phyloP scores from a whole-genome alignment of 2,113 vertebrate species.

The Emydocephalus ijimae region DNA sequence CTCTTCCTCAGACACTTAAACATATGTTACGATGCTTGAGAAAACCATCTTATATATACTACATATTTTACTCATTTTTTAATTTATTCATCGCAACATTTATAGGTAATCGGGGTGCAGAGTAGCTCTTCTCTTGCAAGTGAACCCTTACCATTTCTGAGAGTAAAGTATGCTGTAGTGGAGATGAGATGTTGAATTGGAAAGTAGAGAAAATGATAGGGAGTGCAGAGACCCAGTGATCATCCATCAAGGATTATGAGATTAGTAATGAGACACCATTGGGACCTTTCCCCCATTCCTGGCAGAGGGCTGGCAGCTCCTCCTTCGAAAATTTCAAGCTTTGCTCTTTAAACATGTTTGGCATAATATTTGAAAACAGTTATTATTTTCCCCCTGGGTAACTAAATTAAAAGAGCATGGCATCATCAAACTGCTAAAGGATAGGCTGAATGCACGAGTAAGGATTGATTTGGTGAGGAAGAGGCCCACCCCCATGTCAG shows the following conservation, averaged over 20 bases:
- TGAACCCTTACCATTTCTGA: conserved; percentile 4
- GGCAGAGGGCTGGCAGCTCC: background rate
- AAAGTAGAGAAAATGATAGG: background rate
- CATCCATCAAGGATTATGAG: background rate
- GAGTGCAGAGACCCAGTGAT: background rate
- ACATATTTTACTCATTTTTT: background rate
- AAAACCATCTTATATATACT: background rate
- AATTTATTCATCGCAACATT: conserved; percentile 14
- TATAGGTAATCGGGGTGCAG: conserved; percentile 7
- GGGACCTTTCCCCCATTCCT: background rate
- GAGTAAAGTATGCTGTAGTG: conserved; percentile 3
- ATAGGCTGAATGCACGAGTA: background rate
- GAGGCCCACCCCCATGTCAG: background rate
- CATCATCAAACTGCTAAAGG: background rate
- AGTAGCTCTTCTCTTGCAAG: background rate
- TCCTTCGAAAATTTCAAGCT: background rate
- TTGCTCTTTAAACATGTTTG: background rate
- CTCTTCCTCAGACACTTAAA: conserved; percentile 11
- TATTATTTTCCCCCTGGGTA: background rate
- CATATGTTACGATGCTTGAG: background rate
- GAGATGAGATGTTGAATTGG: background rate
- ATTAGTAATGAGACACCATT: background rate
- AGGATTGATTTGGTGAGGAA: background rate
- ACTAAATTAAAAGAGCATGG: background rate
- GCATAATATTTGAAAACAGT: background rate